phyloP scores from a whole-genome alignment of 2,888 invertebrate genomes.

The Andrena marginata region DNA sequence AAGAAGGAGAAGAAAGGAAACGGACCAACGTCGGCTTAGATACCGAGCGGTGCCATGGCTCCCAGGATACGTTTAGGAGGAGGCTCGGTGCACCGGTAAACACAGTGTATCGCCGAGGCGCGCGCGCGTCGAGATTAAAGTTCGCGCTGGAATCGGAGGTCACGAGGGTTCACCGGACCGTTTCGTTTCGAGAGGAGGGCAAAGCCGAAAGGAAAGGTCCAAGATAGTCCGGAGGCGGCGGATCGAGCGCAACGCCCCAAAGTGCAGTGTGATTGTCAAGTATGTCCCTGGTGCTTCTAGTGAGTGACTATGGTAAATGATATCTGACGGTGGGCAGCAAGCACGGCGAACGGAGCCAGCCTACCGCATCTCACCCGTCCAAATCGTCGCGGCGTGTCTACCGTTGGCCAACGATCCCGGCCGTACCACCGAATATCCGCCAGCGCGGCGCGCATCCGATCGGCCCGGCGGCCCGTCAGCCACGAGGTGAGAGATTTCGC shows the following conservation, averaged over 20 bases:
- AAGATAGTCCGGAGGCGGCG: conserved; percentile 19
- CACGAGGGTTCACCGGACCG: conserved; percentile 64
- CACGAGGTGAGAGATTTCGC: background rate
- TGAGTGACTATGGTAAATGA: conserved; percentile 40
- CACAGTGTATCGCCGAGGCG: conserved; percentile 38
- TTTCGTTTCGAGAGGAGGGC: conserved; percentile 32
- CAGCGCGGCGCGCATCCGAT: background rate
- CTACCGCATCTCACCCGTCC: background rate
- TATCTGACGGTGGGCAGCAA: conserved; percentile 17
- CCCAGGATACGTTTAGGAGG: conserved; percentile 36
- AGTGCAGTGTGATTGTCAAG: conserved; percentile 59
- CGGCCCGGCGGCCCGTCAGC: background rate
- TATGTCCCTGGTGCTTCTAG: conserved; percentile 43
- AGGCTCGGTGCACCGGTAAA: conserved; percentile 58
- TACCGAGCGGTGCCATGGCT: conserved; percentile 39
- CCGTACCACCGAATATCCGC: background rate
- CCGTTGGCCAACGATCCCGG: too few relatives aligned
- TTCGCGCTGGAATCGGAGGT: conserved; percentile 64
- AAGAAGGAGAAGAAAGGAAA: background rate
- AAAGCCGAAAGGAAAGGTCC: conserved; percentile 33
- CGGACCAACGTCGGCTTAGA: background rate
- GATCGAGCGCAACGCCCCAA: conserved; percentile 26
- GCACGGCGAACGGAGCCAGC: background rate
- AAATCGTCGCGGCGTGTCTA: background rate
- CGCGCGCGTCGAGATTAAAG: conserved; percentile 55